phyloP scores from a whole-genome alignment of 1,140 invertebrate species.

The Drosophila punjabiensis region DNA sequence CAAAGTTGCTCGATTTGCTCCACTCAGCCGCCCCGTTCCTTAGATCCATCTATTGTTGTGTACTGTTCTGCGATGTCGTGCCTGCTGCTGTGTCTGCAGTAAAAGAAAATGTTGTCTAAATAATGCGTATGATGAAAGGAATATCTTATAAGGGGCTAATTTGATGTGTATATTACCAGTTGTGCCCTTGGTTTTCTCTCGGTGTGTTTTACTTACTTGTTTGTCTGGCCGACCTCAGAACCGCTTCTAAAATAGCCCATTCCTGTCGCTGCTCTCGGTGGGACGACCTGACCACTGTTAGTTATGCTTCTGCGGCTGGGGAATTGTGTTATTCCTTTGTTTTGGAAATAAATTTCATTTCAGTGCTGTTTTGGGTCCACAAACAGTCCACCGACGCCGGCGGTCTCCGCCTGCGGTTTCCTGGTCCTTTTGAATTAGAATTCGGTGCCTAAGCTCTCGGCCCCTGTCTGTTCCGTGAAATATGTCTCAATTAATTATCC shows the following conservation, averaged over 20 bases:
- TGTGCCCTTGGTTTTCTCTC: constrained; percentile 5
- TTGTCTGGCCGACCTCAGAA: constrained; percentile 38
- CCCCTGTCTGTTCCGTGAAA: constrained; percentile 39
- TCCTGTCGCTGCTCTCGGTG: neutral
- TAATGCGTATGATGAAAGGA: neutral
- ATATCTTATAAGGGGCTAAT: too few species aligned
- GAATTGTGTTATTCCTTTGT: constrained; percentile 48
- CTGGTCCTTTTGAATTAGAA: constrained; percentile 6
- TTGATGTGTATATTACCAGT: neutral
- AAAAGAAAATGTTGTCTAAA: neutral
- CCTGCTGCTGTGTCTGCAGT: constrained; percentile 37
- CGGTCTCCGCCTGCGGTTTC: constrained; percentile 17
- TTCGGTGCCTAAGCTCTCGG: constrained; percentile 26
- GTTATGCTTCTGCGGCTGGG: constrained; percentile 45
- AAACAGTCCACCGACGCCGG: constrained; percentile 39
- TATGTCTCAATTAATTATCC: constrained; percentile 78
- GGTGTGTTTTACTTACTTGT: constrained; percentile 9
- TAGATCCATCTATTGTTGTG: constrained; percentile 46
- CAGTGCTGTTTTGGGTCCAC: constrained; percentile 41
- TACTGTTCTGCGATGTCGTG: constrained; percentile 49
- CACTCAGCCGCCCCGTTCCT: constrained; percentile 2
- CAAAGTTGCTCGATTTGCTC: constrained; percentile 51
- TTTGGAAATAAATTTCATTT: constrained; percentile 69
- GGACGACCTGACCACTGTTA: constrained; percentile 10
- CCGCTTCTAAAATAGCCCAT: constrained; percentile 49